Evolutionary conservation across 2,113 vertebrate genomes (phyloP).

Genomic region (Cranoglanis bouderius): DNA sequence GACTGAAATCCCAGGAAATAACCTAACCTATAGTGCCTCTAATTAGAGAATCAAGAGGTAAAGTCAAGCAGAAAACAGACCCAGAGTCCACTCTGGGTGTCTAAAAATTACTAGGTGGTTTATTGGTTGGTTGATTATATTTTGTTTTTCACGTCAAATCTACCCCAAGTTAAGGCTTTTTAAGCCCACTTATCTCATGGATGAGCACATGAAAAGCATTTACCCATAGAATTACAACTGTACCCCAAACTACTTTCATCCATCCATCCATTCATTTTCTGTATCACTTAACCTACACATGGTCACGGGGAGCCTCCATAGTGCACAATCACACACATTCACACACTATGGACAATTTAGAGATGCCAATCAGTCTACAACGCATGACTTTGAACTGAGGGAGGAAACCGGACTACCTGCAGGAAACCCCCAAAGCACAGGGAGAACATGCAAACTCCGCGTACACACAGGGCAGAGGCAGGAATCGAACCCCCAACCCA

Average conservation of each 20-base stretch:
- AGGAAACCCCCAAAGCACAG: too few species aligned
- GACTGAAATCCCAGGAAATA: constrained; percentile 65
- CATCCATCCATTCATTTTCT: too few species aligned
- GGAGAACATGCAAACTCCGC: too few species aligned
- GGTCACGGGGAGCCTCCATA: too few species aligned
- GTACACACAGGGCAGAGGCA: too few species aligned
- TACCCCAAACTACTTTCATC: not conserved
- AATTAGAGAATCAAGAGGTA: constrained; percentile 57
- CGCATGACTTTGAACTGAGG: too few species aligned
- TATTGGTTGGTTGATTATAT: not conserved
- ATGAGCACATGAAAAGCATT: not conserved
- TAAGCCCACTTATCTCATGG: not conserved
- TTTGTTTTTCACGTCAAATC: not conserved
- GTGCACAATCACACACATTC: too few species aligned
- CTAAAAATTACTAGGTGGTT: not conserved
- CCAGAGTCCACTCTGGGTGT: not conserved
- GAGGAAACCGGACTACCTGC: too few species aligned
- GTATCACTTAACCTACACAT: too few species aligned
- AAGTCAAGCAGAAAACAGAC: constrained; percentile 59
- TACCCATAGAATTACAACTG: not conserved
- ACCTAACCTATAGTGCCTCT: constrained; percentile 54
- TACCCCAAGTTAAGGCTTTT: not conserved
- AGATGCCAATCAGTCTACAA: too few species aligned
- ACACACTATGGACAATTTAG: too few species aligned
- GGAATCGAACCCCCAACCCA: too few species aligned